A percentile compares a stretch with the other conserved stretches of the same genome.
Evolutionary conservation across 2,888 invertebrate species (phyloP).

Genomic region (Zhuqinia jingwanae): DNA sequence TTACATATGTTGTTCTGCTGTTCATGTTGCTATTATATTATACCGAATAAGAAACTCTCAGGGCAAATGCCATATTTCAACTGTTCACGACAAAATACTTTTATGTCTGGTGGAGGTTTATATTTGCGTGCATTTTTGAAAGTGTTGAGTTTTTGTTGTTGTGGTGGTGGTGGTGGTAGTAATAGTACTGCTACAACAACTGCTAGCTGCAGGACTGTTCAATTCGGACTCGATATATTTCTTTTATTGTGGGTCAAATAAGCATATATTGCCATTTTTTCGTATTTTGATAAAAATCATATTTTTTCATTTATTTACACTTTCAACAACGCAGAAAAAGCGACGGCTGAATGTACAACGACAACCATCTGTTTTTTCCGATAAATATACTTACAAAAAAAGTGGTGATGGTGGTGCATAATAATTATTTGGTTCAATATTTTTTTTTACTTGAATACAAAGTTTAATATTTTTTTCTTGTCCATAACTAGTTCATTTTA

Average conservation of each 20-base stretch:
- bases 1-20: slow-evolving; percentile 12
- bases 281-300: not conserved
- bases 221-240: not conserved
- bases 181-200: not conserved
- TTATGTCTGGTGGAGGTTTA: slow-evolving; percentile 28
- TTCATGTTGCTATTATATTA: slow-evolving; percentile 28
- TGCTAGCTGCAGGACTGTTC: no score
- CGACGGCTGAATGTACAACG: no score
- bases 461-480: not conserved
- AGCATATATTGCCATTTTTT: slow-evolving; percentile 4
- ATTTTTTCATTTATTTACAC: not conserved
- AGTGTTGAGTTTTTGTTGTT: slow-evolving; percentile 34
- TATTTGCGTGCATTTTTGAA: slow-evolving; percentile 41
- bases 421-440: not conserved
- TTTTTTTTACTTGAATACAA: not conserved
- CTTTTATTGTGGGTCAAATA: slow-evolving; percentile 27
- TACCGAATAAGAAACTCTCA: slow-evolving; percentile 26
- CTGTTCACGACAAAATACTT: slow-evolving; percentile 23
- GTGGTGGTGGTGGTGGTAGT: not conserved
- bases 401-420: not conserved
- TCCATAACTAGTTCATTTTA: not conserved
- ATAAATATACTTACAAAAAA: not conserved
- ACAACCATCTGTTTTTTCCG: no score
- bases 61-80: slow-evolving; percentile 42
- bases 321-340: not conserved